Percentiles rank a stretch among this genome's conserved stretches.
phyloP scores from a whole-genome alignment of 2,797 vertebrate species.

The Melanotaenia maccullochi region DNA sequence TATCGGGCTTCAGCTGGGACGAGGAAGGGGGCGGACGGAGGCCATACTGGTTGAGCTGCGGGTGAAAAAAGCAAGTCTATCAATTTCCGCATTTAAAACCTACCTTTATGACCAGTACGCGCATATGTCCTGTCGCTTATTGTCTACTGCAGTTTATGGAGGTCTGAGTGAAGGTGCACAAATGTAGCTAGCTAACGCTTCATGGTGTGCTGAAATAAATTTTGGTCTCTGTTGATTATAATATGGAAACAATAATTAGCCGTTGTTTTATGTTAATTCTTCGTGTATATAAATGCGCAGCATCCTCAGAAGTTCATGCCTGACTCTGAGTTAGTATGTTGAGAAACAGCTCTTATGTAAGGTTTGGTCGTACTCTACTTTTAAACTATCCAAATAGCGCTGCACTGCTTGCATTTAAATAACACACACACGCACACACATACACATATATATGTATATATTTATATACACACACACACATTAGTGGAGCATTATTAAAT shows the following conservation, averaged over 20 bases:
- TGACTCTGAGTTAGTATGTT: slow-evolving; percentile 5
- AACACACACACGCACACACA: not conserved
- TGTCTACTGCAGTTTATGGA: not conserved
- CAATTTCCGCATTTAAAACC: slow-evolving; percentile 56
- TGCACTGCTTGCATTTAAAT: not conserved
- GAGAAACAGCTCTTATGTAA: slow-evolving; percentile 49
- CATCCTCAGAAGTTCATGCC: not conserved
- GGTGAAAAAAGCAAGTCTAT: slow-evolving; percentile 55
- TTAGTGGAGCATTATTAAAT: rapidly evolving
- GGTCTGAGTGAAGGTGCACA: slow-evolving; percentile 10
- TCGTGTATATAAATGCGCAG: not conserved
- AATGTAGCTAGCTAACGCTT: slow-evolving; percentile 4
- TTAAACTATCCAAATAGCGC: slow-evolving; percentile 21
- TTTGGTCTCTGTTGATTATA: not conserved
- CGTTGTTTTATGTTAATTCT: not conserved
- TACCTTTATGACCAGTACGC: not conserved
- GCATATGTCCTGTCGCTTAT: not conserved
- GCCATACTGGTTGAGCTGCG: slow-evolving; percentile 79
- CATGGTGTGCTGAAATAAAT: slow-evolving; percentile 1
- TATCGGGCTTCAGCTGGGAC: slow-evolving; percentile 70
- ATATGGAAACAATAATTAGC: slow-evolving; percentile 6
- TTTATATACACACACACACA: too few species aligned
- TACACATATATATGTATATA: too few species aligned
- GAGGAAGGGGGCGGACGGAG: slow-evolving; percentile 83
- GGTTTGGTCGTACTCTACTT: slow-evolving; percentile 30